Conservation (phyloP, 2,888 invertebrate genomes). For the Macrophya annulata region DNA sequence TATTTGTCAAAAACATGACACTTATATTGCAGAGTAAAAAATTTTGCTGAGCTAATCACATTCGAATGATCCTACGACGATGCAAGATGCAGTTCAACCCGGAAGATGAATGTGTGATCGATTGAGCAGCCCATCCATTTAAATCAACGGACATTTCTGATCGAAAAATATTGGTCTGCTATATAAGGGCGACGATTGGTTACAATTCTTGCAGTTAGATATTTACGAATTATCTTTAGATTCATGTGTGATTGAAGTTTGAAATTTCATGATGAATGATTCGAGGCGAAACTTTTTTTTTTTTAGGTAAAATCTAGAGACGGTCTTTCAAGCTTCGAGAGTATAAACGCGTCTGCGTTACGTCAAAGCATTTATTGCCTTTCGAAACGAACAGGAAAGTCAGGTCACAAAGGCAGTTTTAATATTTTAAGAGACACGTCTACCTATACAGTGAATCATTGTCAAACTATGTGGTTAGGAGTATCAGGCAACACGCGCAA, state of each 20-base stretch:
- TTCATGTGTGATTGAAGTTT: neutral
- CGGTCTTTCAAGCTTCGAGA: neutral
- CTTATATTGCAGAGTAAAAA: no score
- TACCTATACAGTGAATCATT: slow-evolving; percentile 12
- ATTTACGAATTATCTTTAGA: neutral
- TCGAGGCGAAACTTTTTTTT: neutral
- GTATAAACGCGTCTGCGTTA: neutral
- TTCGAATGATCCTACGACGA: neutral
- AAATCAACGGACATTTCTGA: neutral
- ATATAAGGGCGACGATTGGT: neutral
- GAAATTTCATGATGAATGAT: neutral
- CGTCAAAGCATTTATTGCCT: no score
- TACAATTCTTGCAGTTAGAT: neutral
- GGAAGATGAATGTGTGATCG: neutral
- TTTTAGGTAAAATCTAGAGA: neutral
- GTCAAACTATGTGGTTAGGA: neutral
- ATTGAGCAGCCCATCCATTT: slow-evolving; percentile 1
- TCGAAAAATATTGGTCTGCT: neutral
- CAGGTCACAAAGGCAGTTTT: neutral
- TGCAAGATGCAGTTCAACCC: neutral
- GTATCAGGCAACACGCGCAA: neutral
- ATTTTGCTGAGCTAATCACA: neutral
- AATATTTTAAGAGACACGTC: slow-evolving; percentile 18
- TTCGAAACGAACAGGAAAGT: no score
- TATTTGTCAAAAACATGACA: no score